Percentiles rank a stretch among this genome's conserved stretches.
Conservation (phyloP, 2,888 invertebrate species). For the Tiliacea aurago region DNA sequence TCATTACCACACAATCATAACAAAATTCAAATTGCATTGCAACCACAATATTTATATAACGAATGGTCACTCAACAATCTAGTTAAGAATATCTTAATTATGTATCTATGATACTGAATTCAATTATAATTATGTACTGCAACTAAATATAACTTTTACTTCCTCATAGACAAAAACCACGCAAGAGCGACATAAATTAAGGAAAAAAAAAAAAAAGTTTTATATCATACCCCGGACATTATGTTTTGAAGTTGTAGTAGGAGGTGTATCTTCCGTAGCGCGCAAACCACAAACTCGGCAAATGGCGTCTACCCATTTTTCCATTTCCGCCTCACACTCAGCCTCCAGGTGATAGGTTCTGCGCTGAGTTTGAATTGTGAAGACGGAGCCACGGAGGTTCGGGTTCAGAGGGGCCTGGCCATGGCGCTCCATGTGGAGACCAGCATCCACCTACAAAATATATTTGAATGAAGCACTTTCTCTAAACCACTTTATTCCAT, state of each 20-base stretch:
- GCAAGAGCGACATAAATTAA: not conserved
- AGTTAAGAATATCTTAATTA: not conserved
- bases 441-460: constrained; percentile 93
- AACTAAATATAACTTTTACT: not conserved
- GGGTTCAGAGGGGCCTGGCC: constrained; percentile 94
- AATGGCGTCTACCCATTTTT: constrained; percentile 98
- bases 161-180: not conserved
- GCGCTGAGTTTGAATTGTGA: constrained; percentile 96
- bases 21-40: not conserved
- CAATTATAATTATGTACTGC: not conserved
- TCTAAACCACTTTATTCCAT: not conserved
- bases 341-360: constrained; percentile 98
- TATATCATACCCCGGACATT: constrained; percentile 56
- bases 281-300: constrained; percentile 97
- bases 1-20: not conserved
- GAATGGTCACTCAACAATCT: not conserved
- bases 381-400: constrained; percentile 91
- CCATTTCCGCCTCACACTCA: constrained; percentile 97
- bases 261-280: constrained; percentile 90
- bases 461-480: not conserved
- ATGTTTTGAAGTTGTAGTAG: constrained; percentile 73
- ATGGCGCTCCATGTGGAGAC: constrained; percentile 95
- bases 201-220: not conserved
- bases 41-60: not conserved
- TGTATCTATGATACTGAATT: not conserved